Conservation (phyloP, 2,888 invertebrate species). For the Orthosia cruda region DNA sequence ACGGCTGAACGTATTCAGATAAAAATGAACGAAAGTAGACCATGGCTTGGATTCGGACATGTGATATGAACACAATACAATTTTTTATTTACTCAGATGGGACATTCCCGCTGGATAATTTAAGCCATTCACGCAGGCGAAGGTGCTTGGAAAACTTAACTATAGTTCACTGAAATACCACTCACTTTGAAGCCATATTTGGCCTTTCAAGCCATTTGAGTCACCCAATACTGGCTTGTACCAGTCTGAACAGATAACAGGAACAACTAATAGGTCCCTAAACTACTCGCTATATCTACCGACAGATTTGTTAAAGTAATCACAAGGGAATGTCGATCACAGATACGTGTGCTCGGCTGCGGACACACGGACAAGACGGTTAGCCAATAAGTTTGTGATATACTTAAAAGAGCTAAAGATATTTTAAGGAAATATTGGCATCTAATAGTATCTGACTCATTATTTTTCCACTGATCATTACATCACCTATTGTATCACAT, state of each 20-base stretch:
- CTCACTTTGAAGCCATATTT: conserved; percentile 12
- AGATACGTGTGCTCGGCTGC: conserved; percentile 67
- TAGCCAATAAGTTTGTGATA: conserved; percentile 16
- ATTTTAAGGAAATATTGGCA: not conserved
- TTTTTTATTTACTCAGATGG: no score
- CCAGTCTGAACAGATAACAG: conserved; percentile 65
- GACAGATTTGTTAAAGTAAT: conserved; percentile 83
- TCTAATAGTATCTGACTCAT: no score
- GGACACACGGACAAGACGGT: conserved; percentile 62
- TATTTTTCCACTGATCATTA: no score
- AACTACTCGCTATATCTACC: conserved; percentile 65
- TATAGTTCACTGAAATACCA: not conserved
- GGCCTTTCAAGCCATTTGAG: conserved; percentile 37
- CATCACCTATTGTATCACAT: no score
- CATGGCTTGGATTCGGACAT: not conserved
- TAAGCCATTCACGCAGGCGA: not conserved
- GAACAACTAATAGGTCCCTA: conserved; percentile 59
- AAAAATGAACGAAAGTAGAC: not conserved
- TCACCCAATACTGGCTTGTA: conserved; percentile 35
- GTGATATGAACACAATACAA: no score
- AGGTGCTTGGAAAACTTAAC: not conserved
- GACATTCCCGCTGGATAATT: not conserved
- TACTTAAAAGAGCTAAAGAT: no score
- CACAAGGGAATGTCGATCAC: conserved; percentile 78
- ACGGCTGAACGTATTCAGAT: not conserved